These are phyloP conservation scores for Caenorhabditis tropicalis DNA, from an alignment of 1,140 invertebrate genomes.

Conservation along the genomic window DNA sequence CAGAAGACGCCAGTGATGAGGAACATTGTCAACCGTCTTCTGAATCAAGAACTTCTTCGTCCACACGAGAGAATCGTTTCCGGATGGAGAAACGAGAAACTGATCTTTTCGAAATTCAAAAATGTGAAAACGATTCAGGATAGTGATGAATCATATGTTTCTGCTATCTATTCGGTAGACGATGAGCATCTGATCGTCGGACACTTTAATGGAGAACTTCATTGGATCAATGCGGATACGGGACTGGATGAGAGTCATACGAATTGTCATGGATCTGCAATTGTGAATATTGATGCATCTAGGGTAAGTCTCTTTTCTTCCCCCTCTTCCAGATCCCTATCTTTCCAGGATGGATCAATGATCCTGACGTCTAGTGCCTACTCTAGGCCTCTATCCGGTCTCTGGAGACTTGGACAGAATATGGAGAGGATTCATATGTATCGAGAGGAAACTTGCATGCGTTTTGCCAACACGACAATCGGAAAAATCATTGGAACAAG, in stretches of 20 bases:
- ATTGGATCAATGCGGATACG: conserved; percentile 83
- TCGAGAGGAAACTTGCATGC: conserved; percentile 85
- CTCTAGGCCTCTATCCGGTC: conserved; percentile 81
- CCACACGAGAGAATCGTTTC: background rate
- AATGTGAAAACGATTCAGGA: conserved; percentile 71
- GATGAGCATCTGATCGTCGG: conserved; percentile 84
- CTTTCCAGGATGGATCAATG: conserved; percentile 79
- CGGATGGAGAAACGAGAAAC: background rate
- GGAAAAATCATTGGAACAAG: conserved; percentile 80
- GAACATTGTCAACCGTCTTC: conserved; percentile 72
- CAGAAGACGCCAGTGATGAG: background rate
- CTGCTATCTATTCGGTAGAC: conserved; percentile 81
- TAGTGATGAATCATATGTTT: conserved; percentile 84
- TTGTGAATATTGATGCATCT: background rate
- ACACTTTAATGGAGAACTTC: conserved; percentile 85
- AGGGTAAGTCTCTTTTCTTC: too few relatives aligned
- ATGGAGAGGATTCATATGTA: conserved; percentile 80
- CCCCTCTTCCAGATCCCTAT: conserved; percentile 61
- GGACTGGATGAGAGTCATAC: conserved; percentile 75
- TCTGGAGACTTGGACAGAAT: conserved; percentile 82
- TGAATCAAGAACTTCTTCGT: conserved; percentile 59
- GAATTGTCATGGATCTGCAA: conserved; percentile 51
- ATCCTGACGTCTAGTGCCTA: conserved; percentile 86
- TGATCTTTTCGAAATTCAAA: conserved; percentile 15
- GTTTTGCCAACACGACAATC: conserved; percentile 86